These are phyloP conservation scores for Nomada hirtipes DNA, from an alignment of 2,888 invertebrate genomes.

Conservation along the genomic window DNA sequence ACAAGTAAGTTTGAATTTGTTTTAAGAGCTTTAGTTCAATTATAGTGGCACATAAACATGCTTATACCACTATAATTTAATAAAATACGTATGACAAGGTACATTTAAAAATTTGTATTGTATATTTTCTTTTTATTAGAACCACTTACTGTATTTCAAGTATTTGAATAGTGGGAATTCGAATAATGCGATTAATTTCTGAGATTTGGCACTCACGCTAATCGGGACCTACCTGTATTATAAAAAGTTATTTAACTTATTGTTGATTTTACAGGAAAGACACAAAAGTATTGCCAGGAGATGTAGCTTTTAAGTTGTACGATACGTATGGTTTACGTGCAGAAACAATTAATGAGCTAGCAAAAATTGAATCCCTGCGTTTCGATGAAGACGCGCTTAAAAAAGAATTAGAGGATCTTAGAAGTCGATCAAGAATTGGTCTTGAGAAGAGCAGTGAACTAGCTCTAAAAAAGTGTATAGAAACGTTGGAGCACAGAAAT, in stretches of 20 bases:
- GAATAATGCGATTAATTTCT: no score
- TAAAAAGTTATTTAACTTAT: not conserved
- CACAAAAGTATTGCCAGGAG: slow-evolving; percentile 84
- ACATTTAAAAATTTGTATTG: no score
- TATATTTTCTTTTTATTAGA: no score
- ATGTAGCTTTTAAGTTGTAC: slow-evolving; percentile 90
- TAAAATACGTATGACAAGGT: no score
- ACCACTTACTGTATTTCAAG: no score
- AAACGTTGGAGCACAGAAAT: slow-evolving; percentile 82
- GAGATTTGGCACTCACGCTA: no score
- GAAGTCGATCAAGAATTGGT: slow-evolving; percentile 69
- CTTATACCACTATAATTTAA: no score
- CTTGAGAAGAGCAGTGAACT: slow-evolving; percentile 17
- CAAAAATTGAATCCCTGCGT: slow-evolving; percentile 87
- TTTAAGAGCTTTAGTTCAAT: no score
- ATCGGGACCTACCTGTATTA: no score
- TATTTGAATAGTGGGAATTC: no score
- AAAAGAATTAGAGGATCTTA: slow-evolving; percentile 85
- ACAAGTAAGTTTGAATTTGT: no score
- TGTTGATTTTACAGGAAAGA: slow-evolving; percentile 38
- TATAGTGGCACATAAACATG: no score
- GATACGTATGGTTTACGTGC: slow-evolving; percentile 92
- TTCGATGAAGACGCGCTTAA: slow-evolving; percentile 88
- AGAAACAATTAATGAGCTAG: slow-evolving; percentile 89
- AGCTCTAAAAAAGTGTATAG: slow-evolving; percentile 64